Percentiles rank a stretch among this genome's conserved stretches.
These are phyloP conservation scores for Nettapus auritus DNA, from an alignment of 2,113 vertebrate species.

Conservation along the genomic window DNA sequence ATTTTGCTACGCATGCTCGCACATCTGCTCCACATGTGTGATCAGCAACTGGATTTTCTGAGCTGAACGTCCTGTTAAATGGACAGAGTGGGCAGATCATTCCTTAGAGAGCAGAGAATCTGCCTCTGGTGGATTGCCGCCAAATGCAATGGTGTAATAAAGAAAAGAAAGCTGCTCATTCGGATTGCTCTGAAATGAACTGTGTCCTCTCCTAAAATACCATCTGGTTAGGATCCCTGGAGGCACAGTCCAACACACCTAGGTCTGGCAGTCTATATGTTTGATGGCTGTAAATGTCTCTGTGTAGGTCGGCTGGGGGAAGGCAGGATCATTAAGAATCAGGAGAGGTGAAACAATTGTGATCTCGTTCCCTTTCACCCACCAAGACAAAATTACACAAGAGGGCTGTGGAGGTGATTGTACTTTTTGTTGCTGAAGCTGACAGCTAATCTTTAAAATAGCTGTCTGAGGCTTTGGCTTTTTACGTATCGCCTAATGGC, in stretches of 20 bases:
- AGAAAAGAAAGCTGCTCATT: slow-evolving; percentile 80
- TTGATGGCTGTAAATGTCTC: slow-evolving; percentile 74
- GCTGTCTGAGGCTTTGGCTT: background rate
- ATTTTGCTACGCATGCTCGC: slow-evolving; percentile 78
- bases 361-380: slow-evolving; percentile 45
- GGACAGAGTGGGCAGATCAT: slow-evolving; percentile 82
- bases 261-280: slow-evolving; percentile 71
- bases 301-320: slow-evolving; percentile 50
- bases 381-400: slow-evolving; percentile 26
- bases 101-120: slow-evolving; percentile 80
- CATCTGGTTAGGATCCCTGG: slow-evolving; percentile 78
- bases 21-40: slow-evolving; percentile 87
- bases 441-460: slow-evolving; percentile 48
- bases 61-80: slow-evolving; percentile 83
- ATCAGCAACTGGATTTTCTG: slow-evolving; percentile 74
- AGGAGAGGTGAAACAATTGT: slow-evolving; percentile 55
- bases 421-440: background rate
- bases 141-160: slow-evolving; percentile 80
- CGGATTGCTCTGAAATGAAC: slow-evolving; percentile 82
- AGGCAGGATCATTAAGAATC: slow-evolving; percentile 70
- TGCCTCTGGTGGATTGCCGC: slow-evolving; percentile 80
- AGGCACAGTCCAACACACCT: slow-evolving; percentile 76
- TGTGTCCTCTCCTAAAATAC: slow-evolving; percentile 84
- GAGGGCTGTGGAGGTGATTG: background rate
- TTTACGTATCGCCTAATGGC: slow-evolving; percentile 19